These are phyloP conservation scores for Vannuccia rotundouncinata DNA, from an alignment of 2,888 invertebrate species.

Conservation along the genomic window DNA sequence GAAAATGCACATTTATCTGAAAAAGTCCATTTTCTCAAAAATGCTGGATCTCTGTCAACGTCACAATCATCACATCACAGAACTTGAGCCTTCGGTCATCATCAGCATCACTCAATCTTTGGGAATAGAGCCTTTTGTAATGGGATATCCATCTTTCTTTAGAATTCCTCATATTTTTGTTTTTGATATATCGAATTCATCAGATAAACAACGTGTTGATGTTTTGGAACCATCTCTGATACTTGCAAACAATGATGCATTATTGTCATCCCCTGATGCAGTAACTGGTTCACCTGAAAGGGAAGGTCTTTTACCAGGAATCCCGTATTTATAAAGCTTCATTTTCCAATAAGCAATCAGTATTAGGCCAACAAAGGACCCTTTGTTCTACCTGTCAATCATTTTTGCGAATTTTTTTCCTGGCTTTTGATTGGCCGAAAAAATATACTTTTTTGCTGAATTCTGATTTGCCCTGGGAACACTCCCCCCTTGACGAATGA, in stretches of 20 bases:
- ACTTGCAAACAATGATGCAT: not conserved
- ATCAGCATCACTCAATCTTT: not conserved
- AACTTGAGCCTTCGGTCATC: not conserved
- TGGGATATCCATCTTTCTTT: not conserved
- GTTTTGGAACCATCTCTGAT: not conserved
- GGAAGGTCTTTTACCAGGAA: not conserved
- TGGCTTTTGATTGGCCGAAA: too few relatives aligned
- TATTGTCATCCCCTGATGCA: not conserved
- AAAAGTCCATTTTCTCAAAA: not conserved
- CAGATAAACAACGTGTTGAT: not conserved
- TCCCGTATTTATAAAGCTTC: not conserved
- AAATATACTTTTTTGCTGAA: too few relatives aligned
- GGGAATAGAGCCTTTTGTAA: not conserved
- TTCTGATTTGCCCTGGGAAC: too few relatives aligned
- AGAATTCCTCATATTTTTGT: not conserved
- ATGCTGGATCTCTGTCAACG: not conserved
- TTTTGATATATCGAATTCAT: not conserved
- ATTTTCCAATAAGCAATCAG: not conserved
- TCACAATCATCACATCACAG: not conserved
- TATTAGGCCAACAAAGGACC: too few relatives aligned
- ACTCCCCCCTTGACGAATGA: too few relatives aligned
- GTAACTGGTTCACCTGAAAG: not conserved
- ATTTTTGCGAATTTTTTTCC: too few relatives aligned
- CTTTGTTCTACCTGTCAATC: too few relatives aligned
- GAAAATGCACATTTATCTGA: not conserved